phyloP scores from a whole-genome alignment of 1,140 invertebrate species.

The Plectus sambesii region DNA sequence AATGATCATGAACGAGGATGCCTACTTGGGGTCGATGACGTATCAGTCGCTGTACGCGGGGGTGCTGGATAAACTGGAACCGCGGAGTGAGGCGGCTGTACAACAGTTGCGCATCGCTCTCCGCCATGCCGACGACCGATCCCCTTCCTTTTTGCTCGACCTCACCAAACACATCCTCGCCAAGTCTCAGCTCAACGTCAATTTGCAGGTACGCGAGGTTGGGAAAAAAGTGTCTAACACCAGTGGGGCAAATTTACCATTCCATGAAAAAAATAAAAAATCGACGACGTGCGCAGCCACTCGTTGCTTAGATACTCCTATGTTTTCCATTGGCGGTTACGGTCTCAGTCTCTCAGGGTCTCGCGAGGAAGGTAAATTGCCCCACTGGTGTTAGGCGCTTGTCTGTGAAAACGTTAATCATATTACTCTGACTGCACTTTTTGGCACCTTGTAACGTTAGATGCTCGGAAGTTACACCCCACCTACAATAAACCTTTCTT shows the following conservation, averaged over 20 bases:
- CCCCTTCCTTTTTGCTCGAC: slow-evolving; percentile 43
- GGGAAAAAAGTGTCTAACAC: too few species aligned
- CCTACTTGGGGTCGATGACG: slow-evolving; percentile 39
- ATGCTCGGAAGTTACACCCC: too few species aligned
- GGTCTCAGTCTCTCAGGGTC: too few species aligned
- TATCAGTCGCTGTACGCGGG: slow-evolving; percentile 34
- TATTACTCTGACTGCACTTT: too few species aligned
- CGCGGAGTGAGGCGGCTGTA: slow-evolving; percentile 19
- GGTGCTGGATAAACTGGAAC: slow-evolving; percentile 31
- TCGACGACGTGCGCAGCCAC: too few species aligned
- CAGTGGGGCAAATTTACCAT: too few species aligned
- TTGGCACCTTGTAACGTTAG: too few species aligned
- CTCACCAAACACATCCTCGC: slow-evolving; percentile 32
- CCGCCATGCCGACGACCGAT: slow-evolving; percentile 29
- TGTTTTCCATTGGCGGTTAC: slow-evolving; percentile 10
- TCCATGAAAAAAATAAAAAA: too few species aligned
- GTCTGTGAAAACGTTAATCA: too few species aligned
- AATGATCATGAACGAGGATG: slow-evolving; percentile 32
- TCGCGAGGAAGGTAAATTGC: too few species aligned
- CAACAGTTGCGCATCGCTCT: slow-evolving; percentile 32
- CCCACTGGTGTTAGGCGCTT: too few species aligned
- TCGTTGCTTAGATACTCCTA: slow-evolving; percentile 6
- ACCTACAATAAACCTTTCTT: too few species aligned
- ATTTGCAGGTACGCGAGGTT: slow-evolving; percentile 44
- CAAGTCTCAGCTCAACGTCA: slow-evolving; percentile 37